A percentile compares a stretch with the other conserved stretches of the same genome.
These are phyloP conservation scores for Saxicola maurus DNA, from an alignment of 2,797 vertebrate species.

Conservation along the genomic window DNA sequence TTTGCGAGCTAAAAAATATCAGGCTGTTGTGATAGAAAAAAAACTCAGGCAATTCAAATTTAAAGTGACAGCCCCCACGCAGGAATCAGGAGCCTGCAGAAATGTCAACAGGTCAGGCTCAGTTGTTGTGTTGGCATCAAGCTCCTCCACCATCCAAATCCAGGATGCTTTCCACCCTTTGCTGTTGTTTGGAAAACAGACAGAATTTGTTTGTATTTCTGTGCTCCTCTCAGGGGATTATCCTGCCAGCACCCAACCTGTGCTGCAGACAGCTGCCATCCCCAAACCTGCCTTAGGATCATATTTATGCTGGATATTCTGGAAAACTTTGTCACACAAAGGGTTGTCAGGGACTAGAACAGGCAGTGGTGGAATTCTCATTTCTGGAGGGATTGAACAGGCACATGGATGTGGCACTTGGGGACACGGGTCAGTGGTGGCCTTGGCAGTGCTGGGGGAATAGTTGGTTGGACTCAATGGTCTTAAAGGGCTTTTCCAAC, in stretches of 20 bases:
- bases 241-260: too few species aligned
- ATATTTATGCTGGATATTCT: not conserved
- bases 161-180: not conserved
- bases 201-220: not conserved
- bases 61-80: not conserved
- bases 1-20: not conserved
- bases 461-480: not conserved
- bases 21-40: not conserved
- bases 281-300: not conserved
- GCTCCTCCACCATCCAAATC: not conserved
- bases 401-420: not conserved
- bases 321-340: not conserved
- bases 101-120: not conserved
- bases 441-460: not conserved
- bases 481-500: not conserved
- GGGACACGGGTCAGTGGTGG: not conserved
- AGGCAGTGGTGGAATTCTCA: not conserved
- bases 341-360: too few species aligned
- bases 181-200: not conserved
- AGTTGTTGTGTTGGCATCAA: not conserved
- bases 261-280: not conserved
- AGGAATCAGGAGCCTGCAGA: fast-evolving
- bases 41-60: not conserved
- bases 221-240: not conserved
- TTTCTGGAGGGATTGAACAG: not conserved